phyloP scores from a whole-genome alignment of 2,797 vertebrate genomes.

The Siniperca obscura region DNA sequence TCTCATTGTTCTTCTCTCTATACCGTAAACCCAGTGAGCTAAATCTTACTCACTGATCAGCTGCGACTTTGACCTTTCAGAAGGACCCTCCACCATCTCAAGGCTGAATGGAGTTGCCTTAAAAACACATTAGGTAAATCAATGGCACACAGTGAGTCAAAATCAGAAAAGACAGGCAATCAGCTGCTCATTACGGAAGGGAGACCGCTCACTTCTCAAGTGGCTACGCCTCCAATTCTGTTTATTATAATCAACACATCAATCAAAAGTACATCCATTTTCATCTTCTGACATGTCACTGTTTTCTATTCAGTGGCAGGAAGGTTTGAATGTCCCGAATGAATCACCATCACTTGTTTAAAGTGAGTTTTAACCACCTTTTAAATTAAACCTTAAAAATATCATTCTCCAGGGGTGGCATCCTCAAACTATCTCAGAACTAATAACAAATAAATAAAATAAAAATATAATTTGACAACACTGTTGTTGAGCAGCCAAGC shows the following conservation, averaged over 20 bases:
- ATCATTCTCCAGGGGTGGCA: too few species aligned
- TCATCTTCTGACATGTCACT: constrained; percentile 1
- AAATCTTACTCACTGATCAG: constrained; percentile 41
- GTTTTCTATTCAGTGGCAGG: background rate
- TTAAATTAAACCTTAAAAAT: too few species aligned
- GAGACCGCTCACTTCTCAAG: constrained; percentile 47
- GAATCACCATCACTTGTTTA: background rate
- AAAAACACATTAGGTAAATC: constrained; percentile 58
- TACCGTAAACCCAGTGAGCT: constrained; percentile 19
- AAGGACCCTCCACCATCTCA: constrained; percentile 21
- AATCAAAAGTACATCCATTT: constrained; percentile 54
- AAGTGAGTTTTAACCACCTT: background rate
- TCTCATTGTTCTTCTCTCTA: constrained; percentile 42
- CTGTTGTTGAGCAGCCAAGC: background rate
- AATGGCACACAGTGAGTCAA: constrained; percentile 34
- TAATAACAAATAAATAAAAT: background rate
- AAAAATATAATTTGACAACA: background rate
- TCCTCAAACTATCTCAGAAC: too few species aligned
- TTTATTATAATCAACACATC: constrained; percentile 71
- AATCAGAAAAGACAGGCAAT: constrained; percentile 39
- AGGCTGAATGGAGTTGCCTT: constrained; percentile 35
- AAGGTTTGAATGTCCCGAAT: background rate
- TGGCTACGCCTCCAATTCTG: constrained; percentile 37
- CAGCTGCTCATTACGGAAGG: constrained; percentile 52
- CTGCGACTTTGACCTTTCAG: constrained; percentile 16